Base-by-base conservation (phyloP, 2,888 invertebrate genomes). In the Phyto melanocephala region DNA sequence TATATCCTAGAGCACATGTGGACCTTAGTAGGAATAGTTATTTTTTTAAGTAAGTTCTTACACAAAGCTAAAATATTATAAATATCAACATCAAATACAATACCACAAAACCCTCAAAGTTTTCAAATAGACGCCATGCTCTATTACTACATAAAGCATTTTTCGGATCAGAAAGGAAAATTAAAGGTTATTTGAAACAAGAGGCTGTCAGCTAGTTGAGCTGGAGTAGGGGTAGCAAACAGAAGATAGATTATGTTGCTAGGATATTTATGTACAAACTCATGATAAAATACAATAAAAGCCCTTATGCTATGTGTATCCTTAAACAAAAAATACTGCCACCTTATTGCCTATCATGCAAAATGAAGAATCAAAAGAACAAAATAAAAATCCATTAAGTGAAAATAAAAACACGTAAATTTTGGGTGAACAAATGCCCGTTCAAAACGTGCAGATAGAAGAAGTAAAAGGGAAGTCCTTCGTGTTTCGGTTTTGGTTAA, bases 201-300 rank as follows among this genome's bases (percentile, higher is more conserved):
- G 15, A 47, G 54, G 40, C 28, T 68, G 56, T 33, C 56, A 58
- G 45, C 20, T 45, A 45, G 28, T 70, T 37, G 11, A 20, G 47
- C 28, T 35, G 2, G 33, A 6, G 28, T 5, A 28, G 28, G 28
- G 2, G 6, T 33, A 47, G 33, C 13, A 50, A 60, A 10, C 22
- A 87, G 84, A 89, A 88, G 88, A 88, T 88, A 88, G 87, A 88
- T 89, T 87, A 86, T 83, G 84, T 81, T 82, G 83, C 80, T 80
- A 84, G 82, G 80, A 88, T 86, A 88, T 89, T 88, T 89, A 89
- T 89, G 87, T 89, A 87, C 88, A 86, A 89, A 89, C 87, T 87
- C 86, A 86, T 82, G 80, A 84, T 84, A 85, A 83, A 84, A 85
- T 83, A 79, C 67, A 42, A 22, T 78, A 13, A 42, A 33, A 13